Base-by-base conservation (phyloP, 2,888 invertebrate genomes). In the Drosophila nr. medialis region DNA sequence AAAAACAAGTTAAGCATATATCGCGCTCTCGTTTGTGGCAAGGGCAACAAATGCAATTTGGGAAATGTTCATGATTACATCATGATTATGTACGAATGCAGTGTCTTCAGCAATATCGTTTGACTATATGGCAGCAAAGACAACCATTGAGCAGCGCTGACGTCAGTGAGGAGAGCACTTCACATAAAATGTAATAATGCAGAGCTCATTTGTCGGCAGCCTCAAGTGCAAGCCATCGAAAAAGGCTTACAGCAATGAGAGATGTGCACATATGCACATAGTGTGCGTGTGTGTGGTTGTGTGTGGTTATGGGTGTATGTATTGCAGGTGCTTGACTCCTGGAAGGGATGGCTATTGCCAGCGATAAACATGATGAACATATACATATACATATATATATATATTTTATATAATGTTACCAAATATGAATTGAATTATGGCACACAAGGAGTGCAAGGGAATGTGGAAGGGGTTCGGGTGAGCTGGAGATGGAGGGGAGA, bases 161-260 rank as follows among this genome's bases (percentile, higher is more conserved):
- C 74, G 72, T 76, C 89, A 84, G 72, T 68, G 66, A 65, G 59
- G 48, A 73, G 45, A 69, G 73, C 79, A 76, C 84, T 81, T 72
- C 74, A 86, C 77, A 80, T 72, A 88, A 83, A 83, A 75, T 68
- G 89, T 77, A 74, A 83, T 88, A 90, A 88, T 91, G 83, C 90
- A 91, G 91, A 91, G 90, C 91, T 90, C 90, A 90, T 90, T 91
- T 88, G 90, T 81, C 64, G 78, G 66, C 32, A 67, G 60, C 74
- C 83, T 77, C 74, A 67, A 89, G 86, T 82, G 85, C 83, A 88
- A 76, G 81, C 77, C 80, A 90, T 90, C 79, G 67, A 74, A 82
- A 89, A 85, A 81, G 88, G 79, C 86, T 90, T 83, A 86, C 60
- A 79, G 74, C 60, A 29, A 63, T 42, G 34, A 54, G 36, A 15